Evolutionary conservation across 2,113 vertebrate genomes (phyloP), one percentile per base, ranked within the genome.

Genomic region (Pyxicephalus adspersus): DNA sequence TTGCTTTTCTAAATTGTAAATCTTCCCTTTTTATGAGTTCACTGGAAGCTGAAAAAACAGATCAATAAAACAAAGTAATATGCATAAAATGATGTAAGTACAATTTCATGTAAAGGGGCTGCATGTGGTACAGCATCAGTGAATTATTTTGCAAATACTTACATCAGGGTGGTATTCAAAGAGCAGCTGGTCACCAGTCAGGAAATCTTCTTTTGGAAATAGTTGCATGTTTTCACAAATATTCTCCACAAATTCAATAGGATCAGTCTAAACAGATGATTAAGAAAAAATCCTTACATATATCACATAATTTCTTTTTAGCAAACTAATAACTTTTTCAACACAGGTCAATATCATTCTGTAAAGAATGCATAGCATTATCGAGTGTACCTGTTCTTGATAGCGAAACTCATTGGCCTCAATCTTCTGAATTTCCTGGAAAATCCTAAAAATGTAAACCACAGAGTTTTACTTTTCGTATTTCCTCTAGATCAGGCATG

Each of bases 181-280:
- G 87, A 98, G 92, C 68, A 99, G 95, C 88, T 98, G 95, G 85
- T 98, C 96, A 92, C 97, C 97, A 23, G 96, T 98, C 83, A 99
- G 92, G 81, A 97, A 95, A 90, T 99, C 95, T 84, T 95, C 94
- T 84, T 95, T 94, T 4, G 93, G 92, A 84, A 95, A 98, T 26
- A 98, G 89, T 85, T 99, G 97, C 96, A 99, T 97, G 89, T 98
- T 98, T 89, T 98, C 97, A 90, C 97, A 98, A 17, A 98, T 92
- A 84, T 95, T 95, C 90, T 98, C 97, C 38, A 96, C 96, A 38
- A 96, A 96, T 64, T 98, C 96, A 83, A 98, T 96, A 5, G 97
- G 96, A 87, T 98, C 97, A 68, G 94, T 97, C 97, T 98, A 87
- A 64, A 86, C 84, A 23, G 7, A 65, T 1, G 88, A 75, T 52